A percentile compares a stretch with the other conserved stretches of the same genome.
Evolutionary conservation across 1,140 invertebrate genomes (phyloP).

Genomic region (Aphelenchoides fujianensis): DNA sequence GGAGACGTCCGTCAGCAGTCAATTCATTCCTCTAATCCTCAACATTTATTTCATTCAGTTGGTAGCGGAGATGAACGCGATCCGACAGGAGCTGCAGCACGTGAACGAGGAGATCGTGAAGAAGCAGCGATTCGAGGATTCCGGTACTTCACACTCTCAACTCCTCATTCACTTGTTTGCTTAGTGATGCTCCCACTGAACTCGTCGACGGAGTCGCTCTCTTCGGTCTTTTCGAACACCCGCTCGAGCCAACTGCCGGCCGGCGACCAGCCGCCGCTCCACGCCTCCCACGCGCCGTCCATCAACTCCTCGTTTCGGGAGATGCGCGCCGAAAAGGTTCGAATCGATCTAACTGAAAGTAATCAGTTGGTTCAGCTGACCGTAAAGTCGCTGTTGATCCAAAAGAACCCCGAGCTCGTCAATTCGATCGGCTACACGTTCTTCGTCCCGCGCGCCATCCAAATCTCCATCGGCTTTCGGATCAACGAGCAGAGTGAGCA

Average conservation of each 20-base stretch:
- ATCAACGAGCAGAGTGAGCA: conserved; percentile 45
- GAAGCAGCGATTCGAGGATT: conserved; percentile 30
- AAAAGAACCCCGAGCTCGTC: conserved; percentile 28
- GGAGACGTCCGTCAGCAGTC: neutral
- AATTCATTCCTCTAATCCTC: neutral
- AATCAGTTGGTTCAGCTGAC: conserved; percentile 24
- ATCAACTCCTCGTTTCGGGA: conserved; percentile 29
- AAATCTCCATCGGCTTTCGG: conserved; percentile 27
- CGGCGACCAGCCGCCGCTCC: conserved; percentile 1
- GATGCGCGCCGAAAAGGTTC: conserved; percentile 31
- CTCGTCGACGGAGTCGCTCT: conserved; percentile 35
- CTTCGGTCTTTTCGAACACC: conserved; percentile 46
- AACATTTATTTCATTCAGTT: conserved; percentile 25
- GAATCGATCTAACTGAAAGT: conserved; percentile 9
- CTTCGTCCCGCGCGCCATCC: conserved; percentile 25
- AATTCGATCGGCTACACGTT: conserved; percentile 46
- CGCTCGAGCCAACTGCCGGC: conserved; percentile 17
- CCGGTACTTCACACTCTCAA: conserved; percentile 20
- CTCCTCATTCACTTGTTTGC: neutral
- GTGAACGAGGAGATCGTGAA: conserved; percentile 37
- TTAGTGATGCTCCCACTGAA: conserved; percentile 17
- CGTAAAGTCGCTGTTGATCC: conserved; percentile 39
- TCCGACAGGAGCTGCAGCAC: conserved; percentile 19
- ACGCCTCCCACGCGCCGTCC: too few species aligned
- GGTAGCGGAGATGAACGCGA: conserved; percentile 29